Evolutionary conservation across 2,797 vertebrate genomes (phyloP).

Genomic region (Podarcis siculus): DNA sequence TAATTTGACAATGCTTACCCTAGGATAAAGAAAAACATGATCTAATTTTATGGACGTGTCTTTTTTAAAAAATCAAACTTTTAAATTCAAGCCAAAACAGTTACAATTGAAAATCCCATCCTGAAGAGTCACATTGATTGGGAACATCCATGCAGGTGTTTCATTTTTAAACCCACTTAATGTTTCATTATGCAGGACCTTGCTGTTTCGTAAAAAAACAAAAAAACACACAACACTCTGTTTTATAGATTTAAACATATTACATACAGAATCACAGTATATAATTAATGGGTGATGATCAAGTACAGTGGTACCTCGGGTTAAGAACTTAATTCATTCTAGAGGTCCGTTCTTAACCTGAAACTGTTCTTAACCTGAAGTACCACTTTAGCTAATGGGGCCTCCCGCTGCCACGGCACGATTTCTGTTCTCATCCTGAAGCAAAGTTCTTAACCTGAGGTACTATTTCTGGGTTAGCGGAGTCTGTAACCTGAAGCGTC

Average conservation of each 20-base stretch:
- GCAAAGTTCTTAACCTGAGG: too few species aligned
- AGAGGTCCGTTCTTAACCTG: too few species aligned
- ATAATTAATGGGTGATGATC: neutral
- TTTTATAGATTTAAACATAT: neutral
- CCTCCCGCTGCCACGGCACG: too few species aligned
- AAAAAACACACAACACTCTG: too few species aligned
- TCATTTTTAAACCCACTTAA: neutral
- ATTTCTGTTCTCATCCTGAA: too few species aligned
- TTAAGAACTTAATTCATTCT: too few species aligned
- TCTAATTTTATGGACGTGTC: neutral
- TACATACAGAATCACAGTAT: neutral
- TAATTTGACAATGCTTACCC: slow-evolving; percentile 15
- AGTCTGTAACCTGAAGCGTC: too few species aligned
- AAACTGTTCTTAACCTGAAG: too few species aligned
- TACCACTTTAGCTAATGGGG: too few species aligned
- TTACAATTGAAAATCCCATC: neutral
- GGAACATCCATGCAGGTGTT: neutral
- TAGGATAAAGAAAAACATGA: neutral
- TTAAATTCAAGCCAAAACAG: neutral
- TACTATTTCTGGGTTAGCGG: too few species aligned
- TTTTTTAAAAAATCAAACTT: slow-evolving; percentile 5
- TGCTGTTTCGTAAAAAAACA: neutral
- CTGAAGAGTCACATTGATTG: neutral
- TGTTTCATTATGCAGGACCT: neutral
- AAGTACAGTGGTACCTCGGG: neutral